Conservation (phyloP, 2,797 vertebrate species). For the Xerus rutilus region DNA sequence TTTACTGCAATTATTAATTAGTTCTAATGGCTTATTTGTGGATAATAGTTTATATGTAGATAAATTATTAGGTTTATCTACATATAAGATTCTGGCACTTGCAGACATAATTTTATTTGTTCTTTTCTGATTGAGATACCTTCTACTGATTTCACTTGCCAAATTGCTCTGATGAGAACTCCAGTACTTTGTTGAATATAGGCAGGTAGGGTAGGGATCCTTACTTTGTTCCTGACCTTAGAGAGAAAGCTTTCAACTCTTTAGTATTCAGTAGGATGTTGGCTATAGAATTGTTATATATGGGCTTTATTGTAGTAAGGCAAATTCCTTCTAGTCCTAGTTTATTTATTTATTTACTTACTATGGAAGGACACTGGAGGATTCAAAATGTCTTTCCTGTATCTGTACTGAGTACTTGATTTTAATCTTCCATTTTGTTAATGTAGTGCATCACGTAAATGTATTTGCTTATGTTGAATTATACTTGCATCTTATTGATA, state of each 20-base stretch:
- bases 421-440: background rate
- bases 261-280: background rate
- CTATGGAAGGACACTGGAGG: background rate
- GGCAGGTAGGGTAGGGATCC: background rate
- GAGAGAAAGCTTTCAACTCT: background rate
- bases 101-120: too few species aligned
- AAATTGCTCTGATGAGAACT: background rate
- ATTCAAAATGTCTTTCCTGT: background rate
- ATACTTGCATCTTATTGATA: background rate
- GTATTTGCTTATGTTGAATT: background rate
- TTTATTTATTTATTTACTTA: background rate
- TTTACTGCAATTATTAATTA: background rate
- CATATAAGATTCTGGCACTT: background rate
- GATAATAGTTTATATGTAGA: too few species aligned
- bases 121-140: background rate
- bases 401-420: background rate
- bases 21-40: too few species aligned
- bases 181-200: background rate
- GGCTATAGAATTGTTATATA: background rate
- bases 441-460: background rate
- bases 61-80: background rate
- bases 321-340: background rate
- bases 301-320: background rate
- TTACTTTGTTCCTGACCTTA: background rate
- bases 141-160: background rate